Evolutionary conservation across 2,797 vertebrate genomes (phyloP).

Genomic region (Anomalospiza imberbis): DNA sequence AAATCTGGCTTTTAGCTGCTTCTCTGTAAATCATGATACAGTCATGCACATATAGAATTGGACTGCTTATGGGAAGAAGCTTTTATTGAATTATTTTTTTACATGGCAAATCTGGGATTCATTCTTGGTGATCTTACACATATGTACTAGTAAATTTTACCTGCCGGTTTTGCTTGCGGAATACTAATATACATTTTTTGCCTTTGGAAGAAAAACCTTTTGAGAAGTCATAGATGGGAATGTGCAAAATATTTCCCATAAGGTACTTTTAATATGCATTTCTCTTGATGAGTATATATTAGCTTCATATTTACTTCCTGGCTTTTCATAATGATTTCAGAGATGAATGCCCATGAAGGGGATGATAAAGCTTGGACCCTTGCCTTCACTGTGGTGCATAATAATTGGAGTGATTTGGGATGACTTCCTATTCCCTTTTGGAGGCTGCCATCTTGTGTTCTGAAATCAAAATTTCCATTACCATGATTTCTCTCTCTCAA

Average conservation of each 20-base stretch:
- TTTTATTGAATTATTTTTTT: not conserved
- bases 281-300: not conserved
- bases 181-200: not conserved
- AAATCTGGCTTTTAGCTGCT: not conserved
- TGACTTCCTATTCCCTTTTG: slow-evolving; percentile 34
- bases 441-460: slow-evolving; percentile 67
- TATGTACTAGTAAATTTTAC: not conserved
- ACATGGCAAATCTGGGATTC: not conserved
- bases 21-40: not conserved
- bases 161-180: not conserved
- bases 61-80: not conserved
- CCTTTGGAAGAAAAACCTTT: not conserved
- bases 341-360: not conserved
- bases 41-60: fast-evolving
- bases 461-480: slow-evolving; percentile 2
- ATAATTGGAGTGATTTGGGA: not conserved
- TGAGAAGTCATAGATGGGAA: not conserved
- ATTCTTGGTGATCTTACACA: not conserved
- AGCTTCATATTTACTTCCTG: not conserved
- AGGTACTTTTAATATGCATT: not conserved
- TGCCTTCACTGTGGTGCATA: not conserved
- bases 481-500: not conserved
- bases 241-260: not conserved
- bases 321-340: not conserved
- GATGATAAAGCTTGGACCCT: not conserved